phyloP scores from a whole-genome alignment of 1,140 invertebrate species.

The Cephus cinctus region DNA sequence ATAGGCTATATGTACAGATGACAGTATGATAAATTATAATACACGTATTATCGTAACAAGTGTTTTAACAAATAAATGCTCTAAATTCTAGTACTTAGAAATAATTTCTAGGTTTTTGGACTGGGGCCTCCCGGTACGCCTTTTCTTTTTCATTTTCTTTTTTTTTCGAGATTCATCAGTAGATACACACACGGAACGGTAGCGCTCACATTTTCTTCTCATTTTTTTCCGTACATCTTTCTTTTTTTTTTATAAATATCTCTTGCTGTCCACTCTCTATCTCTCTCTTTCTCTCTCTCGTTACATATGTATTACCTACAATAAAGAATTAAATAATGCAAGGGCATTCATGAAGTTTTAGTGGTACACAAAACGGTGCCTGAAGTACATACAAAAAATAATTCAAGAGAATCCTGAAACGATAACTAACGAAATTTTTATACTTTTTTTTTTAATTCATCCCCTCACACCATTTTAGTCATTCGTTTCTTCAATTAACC shows the following conservation, averaged over 20 bases:
- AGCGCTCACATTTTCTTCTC: conserved; percentile 16
- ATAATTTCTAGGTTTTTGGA: conserved; percentile 43
- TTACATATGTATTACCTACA: too few relatives aligned
- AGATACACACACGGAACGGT: conserved; percentile 19
- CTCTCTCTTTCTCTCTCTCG: conserved; percentile 8
- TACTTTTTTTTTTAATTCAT: too few relatives aligned
- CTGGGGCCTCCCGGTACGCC: conserved; percentile 33
- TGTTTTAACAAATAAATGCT: conserved; percentile 48
- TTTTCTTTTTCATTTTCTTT: too few relatives aligned
- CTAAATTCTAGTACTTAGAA: conserved; percentile 44
- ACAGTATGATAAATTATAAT: conserved; percentile 51
- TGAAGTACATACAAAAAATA: too few relatives aligned
- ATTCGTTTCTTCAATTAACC: too few relatives aligned
- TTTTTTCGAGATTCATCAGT: conserved; percentile 32
- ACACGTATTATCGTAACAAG: conserved; percentile 48
- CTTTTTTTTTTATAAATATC: conserved; percentile 9
- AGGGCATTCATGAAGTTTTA: too few relatives aligned
- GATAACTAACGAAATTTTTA: too few relatives aligned
- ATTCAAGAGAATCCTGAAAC: too few relatives aligned
- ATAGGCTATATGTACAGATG: conserved; percentile 49
- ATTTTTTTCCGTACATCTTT: conserved; percentile 10
- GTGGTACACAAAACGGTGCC: too few relatives aligned
- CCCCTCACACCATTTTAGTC: too few relatives aligned
- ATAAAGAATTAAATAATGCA: too few relatives aligned
- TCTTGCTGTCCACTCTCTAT: too few relatives aligned